Percentiles rank a stretch among this genome's conserved stretches.
phyloP scores from a whole-genome alignment of 2,113 vertebrate species.

The Seriola dumerili region DNA sequence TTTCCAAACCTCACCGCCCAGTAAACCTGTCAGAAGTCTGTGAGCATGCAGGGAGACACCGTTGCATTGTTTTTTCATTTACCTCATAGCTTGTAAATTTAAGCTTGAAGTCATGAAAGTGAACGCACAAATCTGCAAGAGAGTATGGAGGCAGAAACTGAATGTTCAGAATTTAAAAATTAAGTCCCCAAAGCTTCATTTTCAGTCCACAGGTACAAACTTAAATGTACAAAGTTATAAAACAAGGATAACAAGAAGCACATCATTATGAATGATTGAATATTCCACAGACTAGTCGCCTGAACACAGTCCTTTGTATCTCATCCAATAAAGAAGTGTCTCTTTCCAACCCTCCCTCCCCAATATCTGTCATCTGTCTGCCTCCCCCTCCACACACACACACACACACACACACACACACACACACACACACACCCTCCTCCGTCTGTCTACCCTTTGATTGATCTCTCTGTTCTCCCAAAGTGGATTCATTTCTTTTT shows the following conservation, averaged over 20 bases:
- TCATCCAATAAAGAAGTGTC: constrained; percentile 65
- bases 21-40: constrained; percentile 8
- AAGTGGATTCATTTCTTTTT: constrained; percentile 80
- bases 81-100: background rate
- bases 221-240: constrained; percentile 15
- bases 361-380: constrained; percentile 59
- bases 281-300: constrained; percentile 39
- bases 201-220: background rate
- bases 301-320: constrained; percentile 50
- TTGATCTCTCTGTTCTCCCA: constrained; percentile 77
- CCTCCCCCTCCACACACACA: background rate
- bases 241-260: constrained; percentile 21
- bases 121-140: background rate
- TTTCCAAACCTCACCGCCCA: background rate
- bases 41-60: background rate
- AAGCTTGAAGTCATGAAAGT: background rate
- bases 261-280: constrained; percentile 42
- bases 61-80: background rate
- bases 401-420: constrained; percentile 15
- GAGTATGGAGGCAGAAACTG: background rate
- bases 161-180: constrained; percentile 3
- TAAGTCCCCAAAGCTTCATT: background rate
- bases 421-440: constrained; percentile 38
- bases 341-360: constrained; percentile 56
- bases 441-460: constrained; percentile 73